Conservation (phyloP, 1,140 invertebrate species). For the Drosophila littoralis region DNA sequence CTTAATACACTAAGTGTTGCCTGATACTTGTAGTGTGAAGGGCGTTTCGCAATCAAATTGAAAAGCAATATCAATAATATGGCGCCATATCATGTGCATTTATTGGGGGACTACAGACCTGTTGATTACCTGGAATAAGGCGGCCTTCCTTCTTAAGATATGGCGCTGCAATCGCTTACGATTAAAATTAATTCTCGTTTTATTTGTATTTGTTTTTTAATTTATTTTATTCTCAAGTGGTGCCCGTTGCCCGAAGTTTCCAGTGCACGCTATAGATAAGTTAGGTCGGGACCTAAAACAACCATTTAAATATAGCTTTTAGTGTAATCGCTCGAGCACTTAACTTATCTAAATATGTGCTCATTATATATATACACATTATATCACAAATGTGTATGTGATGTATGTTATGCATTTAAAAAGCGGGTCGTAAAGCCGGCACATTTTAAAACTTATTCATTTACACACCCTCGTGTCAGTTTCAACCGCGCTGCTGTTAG, state of each 20-base stretch:
- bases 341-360: slow-evolving; percentile 17
- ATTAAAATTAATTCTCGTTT: slow-evolving; percentile 24
- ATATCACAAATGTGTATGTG: not conserved
- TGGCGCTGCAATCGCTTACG: slow-evolving; percentile 3
- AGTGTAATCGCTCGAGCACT: slow-evolving; percentile 14
- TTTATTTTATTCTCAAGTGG: slow-evolving; percentile 2
- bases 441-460: not conserved
- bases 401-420: not conserved
- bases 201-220: not conserved
- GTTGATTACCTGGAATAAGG: slow-evolving; percentile 25
- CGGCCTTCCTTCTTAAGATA: slow-evolving; percentile 29
- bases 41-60: slow-evolving; percentile 9
- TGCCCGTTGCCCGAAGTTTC: slow-evolving; percentile 4
- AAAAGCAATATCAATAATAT: slow-evolving; percentile 18
- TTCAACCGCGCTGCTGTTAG: not conserved
- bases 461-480: slow-evolving; percentile 13
- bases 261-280: slow-evolving; percentile 22
- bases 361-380: not conserved
- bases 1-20: not conserved
- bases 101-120: slow-evolving; percentile 15
- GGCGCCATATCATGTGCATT: slow-evolving; percentile 23
- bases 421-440: slow-evolving; percentile 9
- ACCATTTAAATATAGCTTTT: slow-evolving; percentile 23
- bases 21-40: not conserved
- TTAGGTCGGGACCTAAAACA: slow-evolving; percentile 8